A percentile compares a stretch with the other conserved stretches of the same genome.
phyloP scores from a whole-genome alignment of 1,140 invertebrate species.

The Dufourea novaeangliae region DNA sequence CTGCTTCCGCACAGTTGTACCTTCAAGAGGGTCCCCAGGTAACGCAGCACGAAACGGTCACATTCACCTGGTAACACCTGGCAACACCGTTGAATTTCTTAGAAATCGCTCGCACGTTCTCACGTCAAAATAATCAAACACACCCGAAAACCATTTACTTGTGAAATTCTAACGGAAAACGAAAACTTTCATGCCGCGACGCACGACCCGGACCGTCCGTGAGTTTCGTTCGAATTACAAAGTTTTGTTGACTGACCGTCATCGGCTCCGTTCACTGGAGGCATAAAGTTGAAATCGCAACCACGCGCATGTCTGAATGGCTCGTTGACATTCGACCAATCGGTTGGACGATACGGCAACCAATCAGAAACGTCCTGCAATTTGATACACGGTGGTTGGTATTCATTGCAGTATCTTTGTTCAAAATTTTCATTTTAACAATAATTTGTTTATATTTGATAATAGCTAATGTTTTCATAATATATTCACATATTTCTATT shows the following conservation, averaged over 20 bases:
- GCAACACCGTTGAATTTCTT: slow-evolving; percentile 64
- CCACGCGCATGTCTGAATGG: slow-evolving; percentile 50
- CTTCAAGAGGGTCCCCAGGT: slow-evolving; percentile 37
- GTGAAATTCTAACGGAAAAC: neutral
- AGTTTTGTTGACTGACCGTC: slow-evolving; percentile 50
- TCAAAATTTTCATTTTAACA: neutral
- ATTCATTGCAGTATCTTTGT: neutral
- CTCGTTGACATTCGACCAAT: neutral
- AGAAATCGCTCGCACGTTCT: neutral
- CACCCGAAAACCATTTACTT: neutral
- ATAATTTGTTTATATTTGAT: neutral
- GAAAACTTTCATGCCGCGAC: slow-evolving; percentile 23
- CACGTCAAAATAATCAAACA: neutral
- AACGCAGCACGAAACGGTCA: slow-evolving; percentile 51
- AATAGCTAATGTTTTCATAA: neutral
- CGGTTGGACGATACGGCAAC: neutral
- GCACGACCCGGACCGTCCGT: slow-evolving; percentile 36
- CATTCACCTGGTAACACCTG: slow-evolving; percentile 73
- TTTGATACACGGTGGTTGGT: neutral
- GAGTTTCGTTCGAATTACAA: slow-evolving; percentile 50
- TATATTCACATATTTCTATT: neutral
- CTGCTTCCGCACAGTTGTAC: slow-evolving; percentile 2
- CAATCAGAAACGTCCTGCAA: neutral
- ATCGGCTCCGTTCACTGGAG: slow-evolving; percentile 45
- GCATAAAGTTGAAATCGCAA: slow-evolving; percentile 58